Evolutionary conservation across 2,888 invertebrate species (phyloP), one percentile per base, ranked within the genome.

Genomic region (Trichopoda pennipes): DNA sequence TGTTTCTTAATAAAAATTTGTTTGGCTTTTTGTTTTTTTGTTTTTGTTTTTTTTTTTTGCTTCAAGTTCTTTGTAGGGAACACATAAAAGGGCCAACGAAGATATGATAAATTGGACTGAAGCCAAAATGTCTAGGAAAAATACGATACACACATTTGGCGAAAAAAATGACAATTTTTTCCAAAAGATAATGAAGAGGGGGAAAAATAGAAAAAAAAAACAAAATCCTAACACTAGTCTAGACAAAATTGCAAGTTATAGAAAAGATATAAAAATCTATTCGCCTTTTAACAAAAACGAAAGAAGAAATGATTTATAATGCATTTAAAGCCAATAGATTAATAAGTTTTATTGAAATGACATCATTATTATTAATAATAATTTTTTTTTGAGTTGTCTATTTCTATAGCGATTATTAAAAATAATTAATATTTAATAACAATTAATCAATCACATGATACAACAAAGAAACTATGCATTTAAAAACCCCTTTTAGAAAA

Each of bases 101-200:
- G 7, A 10, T 75, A 49, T 55, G 82, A 35, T 17, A 76, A 76
- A 58, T 81, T 82, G 82, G 82, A 60, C 3, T 55, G 56, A 56
- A 68, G 82, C 82, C 82, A 82, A 82, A 82, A 79, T 79, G 81
- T 82, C 82, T 79, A 72, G 79, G 58, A 61, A 63, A 68, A 60
- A 47, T 47, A 60, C 32, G 17, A 32, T n/a, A 44, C 35, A 60
- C 55, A 53, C 60, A 60, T 19, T 51, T 38, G 21, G 56, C 9
- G 49, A 23, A 60, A 38, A 60, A 51, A 56, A 51, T 16, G 28
- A 60, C 44, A 53, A 64, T 75, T 60, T 63, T n/a, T 75, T 51
- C 74, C 56, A 55, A 79, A 73, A 74, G 21, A 74, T 75, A 58
- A 66, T 58, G 51, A 66, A 49, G 66, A 66, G 21, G 70, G 19